Evolutionary conservation across 53 echinoderm and acorn worm genomes (phyloP).

Genomic region (Echinarachnius parma): DNA sequence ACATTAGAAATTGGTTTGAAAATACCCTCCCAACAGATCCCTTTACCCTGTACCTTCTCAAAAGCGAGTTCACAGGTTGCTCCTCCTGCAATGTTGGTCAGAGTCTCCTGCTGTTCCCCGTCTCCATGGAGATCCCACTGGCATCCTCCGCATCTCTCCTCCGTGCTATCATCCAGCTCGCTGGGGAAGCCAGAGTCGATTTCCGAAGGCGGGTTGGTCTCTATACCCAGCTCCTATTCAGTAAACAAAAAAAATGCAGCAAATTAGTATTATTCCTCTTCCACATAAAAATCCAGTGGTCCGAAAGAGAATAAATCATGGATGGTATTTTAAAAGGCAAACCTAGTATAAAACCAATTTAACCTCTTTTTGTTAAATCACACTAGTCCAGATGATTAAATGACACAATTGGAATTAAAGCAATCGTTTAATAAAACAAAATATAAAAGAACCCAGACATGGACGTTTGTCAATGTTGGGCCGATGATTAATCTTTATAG

Average conservation of each 20-base stretch:
- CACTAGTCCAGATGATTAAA: background rate
- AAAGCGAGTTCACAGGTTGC: constrained; percentile 81
- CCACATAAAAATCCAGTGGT: too few species aligned
- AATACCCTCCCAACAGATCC: too few species aligned
- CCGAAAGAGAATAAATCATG: too few species aligned
- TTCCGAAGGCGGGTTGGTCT: constrained; percentile 22
- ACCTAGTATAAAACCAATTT: too few species aligned
- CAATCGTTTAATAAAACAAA: background rate
- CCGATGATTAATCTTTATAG: too few species aligned
- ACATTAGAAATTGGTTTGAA: too few species aligned
- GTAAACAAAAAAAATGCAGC: too few species aligned
- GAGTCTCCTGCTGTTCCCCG: constrained; percentile 67
- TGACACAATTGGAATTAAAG: background rate
- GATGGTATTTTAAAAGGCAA: too few species aligned
- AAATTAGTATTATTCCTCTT: too few species aligned
- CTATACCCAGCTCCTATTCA: constrained; percentile 71
- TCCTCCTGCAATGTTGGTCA: constrained; percentile 45
- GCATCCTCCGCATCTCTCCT: constrained; percentile 55
- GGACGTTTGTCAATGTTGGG: too few species aligned
- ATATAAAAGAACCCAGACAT: too few species aligned
- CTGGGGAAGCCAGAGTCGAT: constrained; percentile 11
- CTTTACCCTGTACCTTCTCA: constrained; percentile 80
- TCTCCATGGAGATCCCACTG: constrained; percentile 81
- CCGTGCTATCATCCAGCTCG: constrained; percentile 53
- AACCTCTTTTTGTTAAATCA: too few species aligned